Evolutionary conservation across 2,113 vertebrate genomes (phyloP).

Genomic region (Prunella himalayana): DNA sequence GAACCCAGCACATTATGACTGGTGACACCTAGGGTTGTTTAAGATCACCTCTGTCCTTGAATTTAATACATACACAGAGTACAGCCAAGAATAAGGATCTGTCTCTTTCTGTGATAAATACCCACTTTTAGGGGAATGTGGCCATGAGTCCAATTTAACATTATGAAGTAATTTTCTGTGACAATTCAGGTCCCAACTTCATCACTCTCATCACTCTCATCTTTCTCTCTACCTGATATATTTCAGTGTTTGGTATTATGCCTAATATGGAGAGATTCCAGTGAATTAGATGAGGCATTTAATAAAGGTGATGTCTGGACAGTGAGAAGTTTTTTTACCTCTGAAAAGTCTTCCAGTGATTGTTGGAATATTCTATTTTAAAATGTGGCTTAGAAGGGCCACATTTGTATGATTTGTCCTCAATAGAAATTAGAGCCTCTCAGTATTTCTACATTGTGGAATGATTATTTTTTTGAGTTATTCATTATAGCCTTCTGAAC

Average conservation of each 20-base stretch:
- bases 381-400: conserved; percentile 2
- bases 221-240: background rate
- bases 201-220: conserved; percentile 1
- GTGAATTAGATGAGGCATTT: background rate
- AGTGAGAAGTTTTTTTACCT: conserved; percentile 8
- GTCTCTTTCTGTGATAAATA: background rate
- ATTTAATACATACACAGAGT: background rate
- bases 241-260: conserved; percentile 24
- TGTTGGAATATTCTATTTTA: conserved; percentile 10
- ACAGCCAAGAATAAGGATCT: background rate
- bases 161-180: conserved; percentile 18
- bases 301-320: conserved; percentile 24
- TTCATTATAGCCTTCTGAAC: conserved; percentile 19
- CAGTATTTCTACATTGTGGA: background rate
- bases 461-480: conserved; percentile 19
- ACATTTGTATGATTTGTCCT: conserved; percentile 10
- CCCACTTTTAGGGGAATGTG: background rate
- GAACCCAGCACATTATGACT: background rate
- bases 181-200: background rate
- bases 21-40: background rate
- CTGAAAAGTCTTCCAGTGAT: background rate
- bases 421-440: conserved; percentile 21
- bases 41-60: background rate
- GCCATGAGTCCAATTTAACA: conserved; percentile 8
- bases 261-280: background rate